These are phyloP conservation scores for Iguana delicatissima DNA, from an alignment of 2,797 vertebrate genomes.

Conservation along the genomic window DNA sequence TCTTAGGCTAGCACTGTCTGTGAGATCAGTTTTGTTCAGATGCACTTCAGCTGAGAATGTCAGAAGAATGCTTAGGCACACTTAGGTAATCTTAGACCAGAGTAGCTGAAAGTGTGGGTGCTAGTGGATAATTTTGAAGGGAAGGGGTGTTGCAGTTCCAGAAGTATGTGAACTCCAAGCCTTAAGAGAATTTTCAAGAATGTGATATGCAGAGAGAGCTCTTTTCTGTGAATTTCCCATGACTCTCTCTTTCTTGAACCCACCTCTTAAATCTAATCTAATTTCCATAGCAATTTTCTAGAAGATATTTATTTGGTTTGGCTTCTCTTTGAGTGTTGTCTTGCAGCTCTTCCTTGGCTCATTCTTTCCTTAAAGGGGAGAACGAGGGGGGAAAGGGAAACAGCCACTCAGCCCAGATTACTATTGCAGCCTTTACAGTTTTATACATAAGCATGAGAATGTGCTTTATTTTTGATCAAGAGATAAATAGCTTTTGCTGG, in stretches of 20 bases:
- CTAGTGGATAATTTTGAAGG: not conserved
- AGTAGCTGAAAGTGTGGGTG: not conserved
- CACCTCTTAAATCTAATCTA: conserved; percentile 51
- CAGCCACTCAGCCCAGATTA: not conserved
- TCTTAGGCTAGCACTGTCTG: too few relatives aligned
- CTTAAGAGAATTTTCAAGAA: conserved; percentile 27
- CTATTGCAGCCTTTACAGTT: not conserved
- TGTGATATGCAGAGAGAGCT: not conserved
- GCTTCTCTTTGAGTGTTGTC: conserved; percentile 36
- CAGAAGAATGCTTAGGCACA: too few relatives aligned
- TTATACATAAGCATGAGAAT: conserved; percentile 4
- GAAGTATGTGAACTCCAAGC: not conserved
- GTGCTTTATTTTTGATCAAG: conserved; percentile 5
- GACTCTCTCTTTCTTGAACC: not conserved
- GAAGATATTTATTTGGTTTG: conserved; percentile 65
- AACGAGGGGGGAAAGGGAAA: not conserved
- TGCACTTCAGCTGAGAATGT: too few relatives aligned
- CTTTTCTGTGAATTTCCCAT: conserved; percentile 52
- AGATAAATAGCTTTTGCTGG: not conserved
- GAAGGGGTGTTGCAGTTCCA: not conserved
- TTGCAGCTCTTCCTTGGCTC: conserved; percentile 49
- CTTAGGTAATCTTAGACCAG: not conserved
- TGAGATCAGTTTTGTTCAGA: too few relatives aligned
- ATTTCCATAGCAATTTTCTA: conserved; percentile 33
- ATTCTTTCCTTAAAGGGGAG: conserved; percentile 41